phyloP scores from a whole-genome alignment of 2,797 vertebrate genomes.

The Tokudaia tokunoshimensis region DNA sequence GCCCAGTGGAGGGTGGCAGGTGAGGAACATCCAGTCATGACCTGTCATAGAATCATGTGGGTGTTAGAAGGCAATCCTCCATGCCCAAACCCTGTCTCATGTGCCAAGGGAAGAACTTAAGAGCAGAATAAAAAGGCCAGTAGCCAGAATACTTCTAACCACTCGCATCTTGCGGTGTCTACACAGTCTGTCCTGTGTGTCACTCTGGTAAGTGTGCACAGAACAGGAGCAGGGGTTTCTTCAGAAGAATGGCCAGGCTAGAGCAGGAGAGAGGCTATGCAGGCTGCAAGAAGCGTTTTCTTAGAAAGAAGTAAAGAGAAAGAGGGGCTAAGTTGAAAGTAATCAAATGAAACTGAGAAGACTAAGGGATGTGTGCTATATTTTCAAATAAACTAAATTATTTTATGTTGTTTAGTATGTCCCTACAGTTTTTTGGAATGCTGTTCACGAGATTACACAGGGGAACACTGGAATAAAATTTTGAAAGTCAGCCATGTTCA shows the following conservation, averaged over 20 bases:
- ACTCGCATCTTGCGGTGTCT: neutral
- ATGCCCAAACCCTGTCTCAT: constrained; percentile 55
- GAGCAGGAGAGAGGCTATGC: neutral
- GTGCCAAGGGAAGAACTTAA: neutral
- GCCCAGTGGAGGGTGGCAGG: neutral
- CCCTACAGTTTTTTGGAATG: neutral
- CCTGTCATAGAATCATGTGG: neutral
- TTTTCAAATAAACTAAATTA: neutral
- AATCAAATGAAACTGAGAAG: neutral
- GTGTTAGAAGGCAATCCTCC: neutral
- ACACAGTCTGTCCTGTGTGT: neutral
- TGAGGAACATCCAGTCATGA: neutral
- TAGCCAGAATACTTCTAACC: neutral
- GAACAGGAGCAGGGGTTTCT: neutral
- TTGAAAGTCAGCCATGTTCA: neutral
- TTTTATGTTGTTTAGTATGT: neutral
- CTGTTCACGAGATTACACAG: neutral
- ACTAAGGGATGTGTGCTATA: neutral
- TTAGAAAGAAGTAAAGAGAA: neutral
- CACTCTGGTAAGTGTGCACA: neutral
- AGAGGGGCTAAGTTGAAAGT: neutral
- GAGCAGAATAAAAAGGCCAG: constrained; percentile 47
- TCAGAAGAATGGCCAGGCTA: neutral
- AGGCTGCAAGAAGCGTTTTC: neutral
- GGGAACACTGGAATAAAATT: neutral